Percentiles rank a stretch among this genome's conserved stretches.
Conservation (phyloP, 2,888 invertebrate genomes). For the Cephus spinipes region DNA sequence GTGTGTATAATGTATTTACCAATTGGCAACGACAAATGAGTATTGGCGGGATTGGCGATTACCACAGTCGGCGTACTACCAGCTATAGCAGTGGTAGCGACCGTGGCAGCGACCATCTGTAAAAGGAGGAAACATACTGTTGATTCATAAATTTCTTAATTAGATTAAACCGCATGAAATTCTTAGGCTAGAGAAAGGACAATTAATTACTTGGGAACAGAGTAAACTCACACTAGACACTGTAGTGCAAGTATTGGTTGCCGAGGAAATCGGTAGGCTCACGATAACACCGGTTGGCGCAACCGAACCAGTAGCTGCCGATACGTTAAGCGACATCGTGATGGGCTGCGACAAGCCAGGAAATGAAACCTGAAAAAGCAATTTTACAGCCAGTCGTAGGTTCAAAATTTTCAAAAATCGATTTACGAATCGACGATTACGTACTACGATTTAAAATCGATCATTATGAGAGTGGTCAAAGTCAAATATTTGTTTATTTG, state of each 20-base stretch:
- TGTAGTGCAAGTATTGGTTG: constrained; percentile 64
- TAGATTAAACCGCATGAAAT: constrained; percentile 1
- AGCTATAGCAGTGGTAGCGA: constrained; percentile 61
- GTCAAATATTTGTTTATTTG: no score
- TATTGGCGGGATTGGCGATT: constrained; percentile 65
- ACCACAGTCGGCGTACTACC: constrained; percentile 64
- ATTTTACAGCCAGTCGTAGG: background rate
- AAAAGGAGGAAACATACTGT: constrained; percentile 20
- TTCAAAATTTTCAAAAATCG: no score
- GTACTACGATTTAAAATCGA: no score
- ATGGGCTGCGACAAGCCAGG: constrained; percentile 89
- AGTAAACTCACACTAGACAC: constrained; percentile 61
- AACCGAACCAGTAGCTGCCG: constrained; percentile 72
- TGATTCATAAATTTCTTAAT: background rate
- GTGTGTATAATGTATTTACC: constrained; percentile 42
- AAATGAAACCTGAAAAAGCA: constrained; percentile 74
- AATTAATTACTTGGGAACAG: no score
- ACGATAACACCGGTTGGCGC: constrained; percentile 74
- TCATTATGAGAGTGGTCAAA: no score
- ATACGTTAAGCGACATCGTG: constrained; percentile 80
- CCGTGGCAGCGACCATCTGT: constrained; percentile 63
- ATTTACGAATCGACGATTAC: no score
- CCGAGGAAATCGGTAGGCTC: constrained; percentile 73
- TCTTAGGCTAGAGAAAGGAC: no score
- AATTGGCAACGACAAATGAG: constrained; percentile 65